phyloP scores from a whole-genome alignment of 37 sponge, comb jelly and placozoan species.

The Beroe forskalii region DNA sequence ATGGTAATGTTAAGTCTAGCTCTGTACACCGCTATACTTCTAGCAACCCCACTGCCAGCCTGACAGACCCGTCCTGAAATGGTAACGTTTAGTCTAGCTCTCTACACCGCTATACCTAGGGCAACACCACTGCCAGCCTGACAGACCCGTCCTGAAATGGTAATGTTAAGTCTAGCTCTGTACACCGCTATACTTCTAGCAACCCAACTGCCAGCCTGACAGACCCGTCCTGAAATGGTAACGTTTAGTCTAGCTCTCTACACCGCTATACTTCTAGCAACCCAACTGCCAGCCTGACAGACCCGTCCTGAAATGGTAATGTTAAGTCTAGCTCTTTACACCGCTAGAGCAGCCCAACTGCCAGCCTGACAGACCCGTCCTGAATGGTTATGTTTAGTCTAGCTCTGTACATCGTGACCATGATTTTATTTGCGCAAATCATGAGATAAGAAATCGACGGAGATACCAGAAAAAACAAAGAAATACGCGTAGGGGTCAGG shows the following conservation, averaged over 20 bases:
- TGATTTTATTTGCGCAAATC: too few species aligned
- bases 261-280: neutral
- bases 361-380: too few species aligned
- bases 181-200: neutral
- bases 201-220: neutral
- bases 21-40: slow-evolving; percentile 20
- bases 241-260: neutral
- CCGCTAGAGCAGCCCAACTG: neutral
- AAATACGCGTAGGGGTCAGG: too few species aligned
- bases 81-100: neutral
- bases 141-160: too few species aligned
- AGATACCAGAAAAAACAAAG: too few species aligned
- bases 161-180: neutral
- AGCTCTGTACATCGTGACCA: neutral
- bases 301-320: too few species aligned
- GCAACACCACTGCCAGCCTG: slow-evolving; percentile 1
- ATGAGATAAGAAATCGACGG: too few species aligned
- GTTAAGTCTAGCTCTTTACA: neutral
- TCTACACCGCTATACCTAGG: neutral
- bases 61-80: neutral
- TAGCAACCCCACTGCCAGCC: slow-evolving; percentile 6
- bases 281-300: neutral
- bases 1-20: neutral
- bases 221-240: too few species aligned
- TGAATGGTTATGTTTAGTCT: too few species aligned